Conservation (phyloP, 2,113 vertebrate species). For the Melanostigma gelatinosum region DNA sequence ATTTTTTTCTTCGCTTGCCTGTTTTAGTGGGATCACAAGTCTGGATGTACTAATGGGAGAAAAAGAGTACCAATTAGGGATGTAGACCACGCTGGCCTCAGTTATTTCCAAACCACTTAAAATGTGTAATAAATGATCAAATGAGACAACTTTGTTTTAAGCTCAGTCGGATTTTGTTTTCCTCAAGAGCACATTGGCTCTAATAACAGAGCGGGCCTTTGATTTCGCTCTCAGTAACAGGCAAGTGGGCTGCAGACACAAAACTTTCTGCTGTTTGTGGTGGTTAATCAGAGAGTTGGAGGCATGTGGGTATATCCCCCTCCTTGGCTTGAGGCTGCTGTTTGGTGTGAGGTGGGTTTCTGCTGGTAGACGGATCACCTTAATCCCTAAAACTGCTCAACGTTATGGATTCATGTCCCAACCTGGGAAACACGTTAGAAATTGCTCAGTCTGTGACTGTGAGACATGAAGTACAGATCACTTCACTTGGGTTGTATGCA, state of each 20-base stretch:
- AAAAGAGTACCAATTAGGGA: constrained; percentile 81
- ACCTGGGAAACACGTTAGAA: constrained; percentile 10
- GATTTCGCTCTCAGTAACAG: constrained; percentile 74
- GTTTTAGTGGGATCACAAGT: constrained; percentile 80
- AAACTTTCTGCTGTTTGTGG: constrained; percentile 74
- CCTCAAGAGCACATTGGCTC: constrained; percentile 78
- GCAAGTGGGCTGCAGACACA: constrained; percentile 64
- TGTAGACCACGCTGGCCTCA: constrained; percentile 78
- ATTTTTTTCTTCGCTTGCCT: constrained; percentile 61
- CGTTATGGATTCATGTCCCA: constrained; percentile 24
- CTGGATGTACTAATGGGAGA: constrained; percentile 83
- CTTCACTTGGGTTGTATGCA: constrained; percentile 1
- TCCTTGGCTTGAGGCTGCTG: constrained; percentile 43
- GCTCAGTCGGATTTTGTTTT: constrained; percentile 82
- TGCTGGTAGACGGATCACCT: constrained; percentile 20
- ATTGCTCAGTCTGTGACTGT: constrained; percentile 35
- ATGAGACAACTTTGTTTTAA: constrained; percentile 83
- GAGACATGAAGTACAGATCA: constrained; percentile 24
- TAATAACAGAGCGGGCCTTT: constrained; percentile 82
- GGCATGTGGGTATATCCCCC: constrained; percentile 68
- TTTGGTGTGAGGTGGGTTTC: constrained; percentile 34
- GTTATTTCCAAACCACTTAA: constrained; percentile 85
- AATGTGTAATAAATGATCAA: constrained; percentile 87
- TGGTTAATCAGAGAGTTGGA: constrained; percentile 76
- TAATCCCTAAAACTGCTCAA: constrained; percentile 33